These are phyloP conservation scores for Pipa parva DNA, from an alignment of 2,113 vertebrate genomes.

Conservation along the genomic window DNA sequence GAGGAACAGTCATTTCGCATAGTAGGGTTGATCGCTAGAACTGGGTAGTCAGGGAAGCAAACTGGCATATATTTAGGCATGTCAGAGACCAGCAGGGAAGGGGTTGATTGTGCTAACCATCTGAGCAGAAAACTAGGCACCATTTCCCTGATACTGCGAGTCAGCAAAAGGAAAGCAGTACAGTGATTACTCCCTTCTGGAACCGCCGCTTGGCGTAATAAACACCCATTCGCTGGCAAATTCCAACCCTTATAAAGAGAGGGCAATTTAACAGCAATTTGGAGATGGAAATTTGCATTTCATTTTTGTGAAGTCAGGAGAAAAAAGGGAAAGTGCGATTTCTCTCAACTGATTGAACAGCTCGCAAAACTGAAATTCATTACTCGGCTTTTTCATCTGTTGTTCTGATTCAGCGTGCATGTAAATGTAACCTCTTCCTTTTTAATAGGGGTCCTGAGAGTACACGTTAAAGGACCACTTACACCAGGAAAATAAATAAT, in stretches of 20 bases:
- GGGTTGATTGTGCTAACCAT: too few species aligned
- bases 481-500: too few species aligned
- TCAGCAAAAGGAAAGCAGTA: slow-evolving; percentile 4
- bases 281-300: slow-evolving; percentile 7
- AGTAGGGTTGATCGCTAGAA: neutral
- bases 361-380: neutral
- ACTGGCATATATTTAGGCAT: too few species aligned
- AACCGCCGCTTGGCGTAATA: neutral
- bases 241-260: slow-evolving; percentile 4
- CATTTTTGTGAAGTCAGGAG: slow-evolving; percentile 1
- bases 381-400: neutral
- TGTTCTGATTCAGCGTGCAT: too few species aligned
- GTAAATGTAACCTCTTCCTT: too few species aligned
- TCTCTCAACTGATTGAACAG: neutral
- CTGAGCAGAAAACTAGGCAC: too few species aligned
- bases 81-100: too few species aligned
- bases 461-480: too few species aligned
- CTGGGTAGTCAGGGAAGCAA: too few species aligned
- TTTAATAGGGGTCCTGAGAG: too few species aligned
- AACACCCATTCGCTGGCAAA: neutral
- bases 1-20: too few species aligned
- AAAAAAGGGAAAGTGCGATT: neutral
- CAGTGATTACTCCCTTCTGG: neutral
- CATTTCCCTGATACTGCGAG: neutral
- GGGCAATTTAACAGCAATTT: slow-evolving; percentile 19